A percentile compares a stretch with the other conserved stretches of the same genome.
Conservation (phyloP, 2,797 vertebrate species). For the Brotogeris chrysoptera region DNA sequence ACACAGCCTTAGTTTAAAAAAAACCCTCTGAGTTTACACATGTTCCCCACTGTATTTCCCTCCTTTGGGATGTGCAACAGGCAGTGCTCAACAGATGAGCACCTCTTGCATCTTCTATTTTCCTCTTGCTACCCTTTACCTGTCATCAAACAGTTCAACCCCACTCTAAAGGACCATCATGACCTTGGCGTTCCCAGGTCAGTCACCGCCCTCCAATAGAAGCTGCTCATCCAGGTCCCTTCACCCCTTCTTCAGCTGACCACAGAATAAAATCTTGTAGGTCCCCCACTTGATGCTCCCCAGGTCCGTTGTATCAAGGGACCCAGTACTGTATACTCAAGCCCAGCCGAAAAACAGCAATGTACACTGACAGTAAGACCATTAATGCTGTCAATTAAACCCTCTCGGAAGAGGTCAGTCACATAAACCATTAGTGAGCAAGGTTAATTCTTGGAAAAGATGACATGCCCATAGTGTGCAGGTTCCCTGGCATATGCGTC, state of each 20-base stretch:
- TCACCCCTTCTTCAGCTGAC: neutral
- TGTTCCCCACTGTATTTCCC: neutral
- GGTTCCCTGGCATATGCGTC: neutral
- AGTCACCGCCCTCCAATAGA: neutral
- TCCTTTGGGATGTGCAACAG: neutral
- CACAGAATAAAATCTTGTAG: neutral
- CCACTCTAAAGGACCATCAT: neutral
- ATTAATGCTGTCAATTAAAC: neutral
- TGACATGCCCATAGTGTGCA: neutral
- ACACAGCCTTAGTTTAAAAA: neutral
- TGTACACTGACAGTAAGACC: neutral
- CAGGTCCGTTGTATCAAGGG: neutral
- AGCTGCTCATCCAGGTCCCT: neutral
- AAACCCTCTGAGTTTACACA: accelerated
- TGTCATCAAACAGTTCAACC: neutral
- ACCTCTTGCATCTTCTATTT: neutral
- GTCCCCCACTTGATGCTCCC: neutral
- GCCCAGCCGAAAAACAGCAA: neutral
- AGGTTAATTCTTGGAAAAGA: neutral
- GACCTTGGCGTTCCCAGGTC: neutral
- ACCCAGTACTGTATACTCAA: neutral
- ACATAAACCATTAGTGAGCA: neutral
- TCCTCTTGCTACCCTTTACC: neutral
- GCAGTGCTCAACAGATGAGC: neutral
- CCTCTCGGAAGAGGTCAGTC: neutral